Evolutionary conservation across 2,888 invertebrate genomes (phyloP).

Genomic region (Meta bourneti): DNA sequence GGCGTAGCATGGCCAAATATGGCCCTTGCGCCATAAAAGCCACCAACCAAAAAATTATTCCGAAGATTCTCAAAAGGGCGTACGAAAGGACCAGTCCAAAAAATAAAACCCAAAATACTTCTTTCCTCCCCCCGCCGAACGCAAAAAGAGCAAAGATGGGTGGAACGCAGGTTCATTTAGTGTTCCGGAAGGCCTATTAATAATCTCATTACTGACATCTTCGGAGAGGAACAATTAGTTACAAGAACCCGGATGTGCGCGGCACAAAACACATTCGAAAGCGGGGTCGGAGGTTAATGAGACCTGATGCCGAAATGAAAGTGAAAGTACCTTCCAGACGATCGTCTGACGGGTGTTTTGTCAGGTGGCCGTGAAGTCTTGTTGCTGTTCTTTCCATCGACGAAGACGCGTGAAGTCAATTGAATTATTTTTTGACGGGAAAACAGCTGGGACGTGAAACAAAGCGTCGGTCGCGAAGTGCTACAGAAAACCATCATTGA

Average conservation of each 20-base stretch:
- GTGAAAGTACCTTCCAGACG: background rate
- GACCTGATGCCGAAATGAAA: constrained; percentile 35
- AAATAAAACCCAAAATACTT: no score
- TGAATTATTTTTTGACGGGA: background rate
- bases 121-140: no score
- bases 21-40: no score
- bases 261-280: constrained; percentile 6
- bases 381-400: background rate
- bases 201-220: constrained; percentile 67
- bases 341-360: background rate
- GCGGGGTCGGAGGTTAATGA: constrained; percentile 60
- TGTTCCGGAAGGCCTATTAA: constrained; percentile 47
- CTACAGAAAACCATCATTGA: no score
- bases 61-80: no score
- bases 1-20: no score
- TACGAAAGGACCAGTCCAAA: no score
- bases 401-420: background rate
- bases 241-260: constrained; percentile 51
- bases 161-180: constrained; percentile 40
- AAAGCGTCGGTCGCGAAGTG: no score
- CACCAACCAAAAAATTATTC: no score
- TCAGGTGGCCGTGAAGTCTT: background rate
- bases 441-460: no score
- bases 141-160: background rate
- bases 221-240: constrained; percentile 51